Base-by-base conservation (phyloP, 2,888 invertebrate genomes). In the Spodoptera littoralis region DNA sequence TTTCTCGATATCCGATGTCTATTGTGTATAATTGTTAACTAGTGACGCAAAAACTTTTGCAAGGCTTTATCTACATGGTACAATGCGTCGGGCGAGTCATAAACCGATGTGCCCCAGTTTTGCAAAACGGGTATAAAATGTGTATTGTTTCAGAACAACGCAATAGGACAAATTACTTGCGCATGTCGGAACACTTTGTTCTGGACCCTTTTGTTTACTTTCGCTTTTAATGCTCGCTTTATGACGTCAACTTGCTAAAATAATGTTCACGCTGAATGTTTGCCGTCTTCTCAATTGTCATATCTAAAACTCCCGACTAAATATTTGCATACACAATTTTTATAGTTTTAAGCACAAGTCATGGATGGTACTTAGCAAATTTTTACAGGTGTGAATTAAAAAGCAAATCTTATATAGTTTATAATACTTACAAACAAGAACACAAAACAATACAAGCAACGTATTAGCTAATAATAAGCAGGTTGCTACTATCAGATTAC, bases 91-190 rank as follows among this genome's bases (percentile, higher is more conserved):
- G 80, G 84, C 79, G 84, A 79, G 86, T 84, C 87, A 84, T 91
- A 92, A 90, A 92, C 87, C 82, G 86, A 86, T 90, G 84, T 88
- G 89, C 87, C 85, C 90, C 84, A 91, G 88, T 92, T 36, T 92
- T 88, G 88, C 86, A 81, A 88, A 88, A 90, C 84, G 85, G 81
- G 82, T 82, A 71, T 85, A 86, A 84, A 81, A 85, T 84, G 77
- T 78, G 77, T 82, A 83, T 92, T 92, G 91, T 92, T 87, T 90
- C 81, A 84, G 81, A 81, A 88, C 83, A 89, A 85, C 88, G 89
- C 89, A 89, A 90, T 86, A 85, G 84, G 88, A 89, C 86, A 88
- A 89, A 89, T 87, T 83, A 81, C 85, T 91, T 91, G 88, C 89
- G 88, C 86, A 88, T 84, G 88, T 89, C 90, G 91, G 89, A 70